Base-by-base conservation (phyloP, 2,113 vertebrate genomes). In the Stigmatopora nigra region DNA sequence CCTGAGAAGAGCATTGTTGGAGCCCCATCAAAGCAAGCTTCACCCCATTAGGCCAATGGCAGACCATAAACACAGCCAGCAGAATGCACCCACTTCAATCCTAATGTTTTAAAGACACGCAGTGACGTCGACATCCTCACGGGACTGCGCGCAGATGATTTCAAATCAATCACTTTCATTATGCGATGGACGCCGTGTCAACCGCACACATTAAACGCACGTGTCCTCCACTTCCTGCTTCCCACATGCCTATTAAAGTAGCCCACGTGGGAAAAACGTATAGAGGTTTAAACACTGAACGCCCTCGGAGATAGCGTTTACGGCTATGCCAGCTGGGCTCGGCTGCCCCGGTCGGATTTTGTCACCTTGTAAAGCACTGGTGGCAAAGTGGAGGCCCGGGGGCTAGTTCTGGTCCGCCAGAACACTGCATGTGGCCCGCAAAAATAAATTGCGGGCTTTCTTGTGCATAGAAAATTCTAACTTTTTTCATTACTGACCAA, bases 201-300 rank as follows among this genome's bases (percentile, higher is more conserved):
- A 8, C 38, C n/a, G 48, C 16, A 49, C 48, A 49, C 48, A n/a
- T 49, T 17, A 49, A 53, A 22, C 51, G 11, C 52, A 46, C 61
- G 47, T 75, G 67, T 78, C 78, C 79, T 70, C 70, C 78, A 78
- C 69, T 56, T 71, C 67, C 69, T 61, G 68, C 68, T 91, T 91
- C 88, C 84, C 88, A 90, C 86, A 87, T 67, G 77, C 78, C 87
- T 78, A 89, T 89, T 88, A 89, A 89, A 75, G 77, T 47, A 71
- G 69, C 77, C 82, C 88, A 87, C 90, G 87, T 89, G 88, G 88
- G 89, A 90, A 91, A 91, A 16, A 25, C 61, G 65, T 85, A 89
- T 89, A 83, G 68, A 82, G 77, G 52, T 77, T 84, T 89, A 87
- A 85, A 87, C 73, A 82, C 75, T 78, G 38, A 85, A 86, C 80